Evolutionary conservation across 1,140 invertebrate species (phyloP), one percentile per base, ranked within the genome.

Genomic region (Pseudomyrmex gracilis): DNA sequence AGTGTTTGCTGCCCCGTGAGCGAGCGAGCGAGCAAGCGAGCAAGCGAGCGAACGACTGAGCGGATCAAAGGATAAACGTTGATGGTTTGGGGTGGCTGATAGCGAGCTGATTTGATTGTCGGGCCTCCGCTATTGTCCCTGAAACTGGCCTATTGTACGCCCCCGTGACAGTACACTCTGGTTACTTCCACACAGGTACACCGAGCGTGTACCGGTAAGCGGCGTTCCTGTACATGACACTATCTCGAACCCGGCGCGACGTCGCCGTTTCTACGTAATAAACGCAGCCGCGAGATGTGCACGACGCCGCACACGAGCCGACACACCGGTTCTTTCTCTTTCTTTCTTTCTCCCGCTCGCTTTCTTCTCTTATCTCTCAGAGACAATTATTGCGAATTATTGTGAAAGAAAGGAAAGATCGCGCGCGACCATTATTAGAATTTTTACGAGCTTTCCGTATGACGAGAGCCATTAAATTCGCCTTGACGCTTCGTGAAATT

Each of bases 101-200:
- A 94, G 92, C 90, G 91, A 87, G 89, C 91, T 92, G 91, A 94
- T 94, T 94, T 94, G 93, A 94, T 94, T 94, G 93, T 94, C 93
- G 93, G 34, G 89, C 93, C 90, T 76, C 90, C 90, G 93, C 93
- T 93, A 93, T 93, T 94, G 91, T 93, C 90, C 86, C 86, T 90
- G 90, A 86, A 88, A 92, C 88, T 90, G 86, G 90, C 86, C 91
- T 87, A 93, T 93, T 93, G 91, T 92, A 90, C 87, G 82, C 71
- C 71, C 73, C 76, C 84, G 68, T 77, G 78, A 73, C 84, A 76
- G 78, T 86, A 55, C 78, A 83, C 80, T 55, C 87, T 76, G 68
- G 84, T 71, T 86, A 89, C 85, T 89, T 86, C 85, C 87, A 89
- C 85, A 89, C 88, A 89, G 87, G 87, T 89, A 89, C 34, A 34